phyloP scores from a whole-genome alignment of 2,113 vertebrate genomes.

The Lagopus leucura region DNA sequence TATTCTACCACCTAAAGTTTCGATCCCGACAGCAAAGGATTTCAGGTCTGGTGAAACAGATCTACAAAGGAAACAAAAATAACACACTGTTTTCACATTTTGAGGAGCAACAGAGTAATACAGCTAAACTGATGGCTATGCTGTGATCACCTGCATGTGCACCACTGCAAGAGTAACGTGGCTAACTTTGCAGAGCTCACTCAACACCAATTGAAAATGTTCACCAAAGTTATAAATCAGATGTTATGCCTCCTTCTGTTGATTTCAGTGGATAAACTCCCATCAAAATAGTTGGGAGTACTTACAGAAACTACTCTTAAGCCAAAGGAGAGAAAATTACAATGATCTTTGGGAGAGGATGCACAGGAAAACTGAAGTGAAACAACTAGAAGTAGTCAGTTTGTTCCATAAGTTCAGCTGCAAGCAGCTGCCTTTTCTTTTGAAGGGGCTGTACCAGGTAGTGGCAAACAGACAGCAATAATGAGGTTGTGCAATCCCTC shows the following conservation, averaged over 20 bases:
- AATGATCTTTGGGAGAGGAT: not conserved
- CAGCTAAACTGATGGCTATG: not conserved
- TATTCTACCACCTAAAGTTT: slow-evolving; percentile 80
- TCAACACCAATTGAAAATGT: not conserved
- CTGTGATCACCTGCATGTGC: not conserved
- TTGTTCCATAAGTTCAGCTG: not conserved
- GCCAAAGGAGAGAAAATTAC: not conserved
- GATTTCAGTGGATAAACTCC: not conserved
- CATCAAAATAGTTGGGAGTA: not conserved
- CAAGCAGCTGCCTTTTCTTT: not conserved
- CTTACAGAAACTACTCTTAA: not conserved
- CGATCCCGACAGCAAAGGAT: slow-evolving; percentile 87
- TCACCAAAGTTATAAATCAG: not conserved
- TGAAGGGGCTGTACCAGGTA: not conserved
- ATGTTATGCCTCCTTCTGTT: not conserved
- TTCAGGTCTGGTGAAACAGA: slow-evolving; percentile 87
- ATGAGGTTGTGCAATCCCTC: not conserved
- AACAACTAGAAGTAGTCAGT: not conserved
- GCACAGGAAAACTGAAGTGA: not conserved
- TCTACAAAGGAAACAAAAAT: slow-evolving; percentile 60
- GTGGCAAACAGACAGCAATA: not conserved
- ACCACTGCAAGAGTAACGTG: not conserved
- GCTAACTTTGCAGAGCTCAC: not conserved
- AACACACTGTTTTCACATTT: not conserved
- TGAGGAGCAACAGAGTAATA: not conserved